Evolutionary conservation across 2,797 vertebrate species (phyloP).

Genomic region (Babyrousa celebensis): DNA sequence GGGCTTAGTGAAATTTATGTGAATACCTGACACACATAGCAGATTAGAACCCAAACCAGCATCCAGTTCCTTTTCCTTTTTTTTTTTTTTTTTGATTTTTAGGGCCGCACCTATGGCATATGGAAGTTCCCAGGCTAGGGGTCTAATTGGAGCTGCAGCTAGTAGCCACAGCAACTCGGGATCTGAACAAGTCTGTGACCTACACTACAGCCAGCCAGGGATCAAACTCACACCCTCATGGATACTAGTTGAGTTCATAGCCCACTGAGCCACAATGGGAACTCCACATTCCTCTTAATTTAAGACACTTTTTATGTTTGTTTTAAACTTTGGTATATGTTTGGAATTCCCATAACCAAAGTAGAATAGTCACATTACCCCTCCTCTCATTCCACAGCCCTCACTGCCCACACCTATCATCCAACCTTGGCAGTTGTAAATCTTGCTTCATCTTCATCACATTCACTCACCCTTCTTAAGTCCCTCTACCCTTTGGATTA

Average conservation of each 20-base stretch:
- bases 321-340: conserved; percentile 19
- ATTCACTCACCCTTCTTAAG: not conserved
- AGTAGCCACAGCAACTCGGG: too few relatives aligned
- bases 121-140: too few relatives aligned
- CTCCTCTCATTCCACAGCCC: not conserved
- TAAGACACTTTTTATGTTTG: not conserved
- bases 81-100: too few relatives aligned
- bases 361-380: not conserved
- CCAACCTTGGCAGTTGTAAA: not conserved
- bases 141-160: too few relatives aligned
- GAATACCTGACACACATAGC: conserved; percentile 3
- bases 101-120: too few relatives aligned
- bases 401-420: not conserved
- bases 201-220: too few relatives aligned
- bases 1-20: conserved; percentile 50
- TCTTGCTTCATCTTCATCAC: not conserved
- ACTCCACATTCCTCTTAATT: not conserved
- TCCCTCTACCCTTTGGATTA: not conserved
- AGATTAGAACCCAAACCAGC: conserved; percentile 31
- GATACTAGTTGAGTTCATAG: too few relatives aligned
- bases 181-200: too few relatives aligned
- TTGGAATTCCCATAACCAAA: conserved; percentile 38
- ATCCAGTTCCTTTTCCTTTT: not conserved
- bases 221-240: too few relatives aligned
- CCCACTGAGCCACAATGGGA: too few relatives aligned